Base-by-base conservation (phyloP, 2,888 invertebrate genomes). In the Nipponacmea schrenckii region DNA sequence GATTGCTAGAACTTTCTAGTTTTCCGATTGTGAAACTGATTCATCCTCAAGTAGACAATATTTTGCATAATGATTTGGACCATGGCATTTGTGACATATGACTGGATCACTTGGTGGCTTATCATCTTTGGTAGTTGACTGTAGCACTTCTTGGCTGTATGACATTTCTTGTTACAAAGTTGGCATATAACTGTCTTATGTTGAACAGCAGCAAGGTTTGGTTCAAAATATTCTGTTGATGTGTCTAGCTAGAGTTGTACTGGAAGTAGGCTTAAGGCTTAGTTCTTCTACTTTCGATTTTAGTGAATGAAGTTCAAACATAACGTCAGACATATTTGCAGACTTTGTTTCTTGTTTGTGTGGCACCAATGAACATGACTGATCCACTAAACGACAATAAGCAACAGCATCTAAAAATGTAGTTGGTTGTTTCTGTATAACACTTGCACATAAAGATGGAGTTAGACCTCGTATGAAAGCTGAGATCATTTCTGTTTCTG, bases 341-440 rank as follows among this genome's bases (percentile, higher is more conserved):
- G 14, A 20, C 14, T 56, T 20, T 56, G 12, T 24, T 56, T 56
- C 20, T 12, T 24, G 56, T 24, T 10, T 12, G 56, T 56, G 20
- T 24, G 20, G 20, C 8, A 24, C 24, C 2, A 56, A 20, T 56
- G 24, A 56, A 20, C 20, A 24, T 24, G 56, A 56, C 56, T 56
- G 56, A 0, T 56, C 24, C 24, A 56, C 56, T 12, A 56, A 10
- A 2, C 56, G 56, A 14, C 20, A 20, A 20, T 24, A 24, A 10
- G 20, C 12, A 12, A 24, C 24, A 24, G 56, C 56, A 24, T 56
- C 56, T 20, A 24, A 24, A 24, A 56, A 56, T n/a, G 56, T 56
- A 24, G 8, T 20, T 12, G 64, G 64, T 26, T 27, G n/a, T 26
- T 64, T 20, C 64, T 64, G 64, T 10, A 64, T 64, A 10, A 64